These are phyloP conservation scores for Diachasma alloeum DNA, from an alignment of 1,140 invertebrate species.

Conservation along the genomic window DNA sequence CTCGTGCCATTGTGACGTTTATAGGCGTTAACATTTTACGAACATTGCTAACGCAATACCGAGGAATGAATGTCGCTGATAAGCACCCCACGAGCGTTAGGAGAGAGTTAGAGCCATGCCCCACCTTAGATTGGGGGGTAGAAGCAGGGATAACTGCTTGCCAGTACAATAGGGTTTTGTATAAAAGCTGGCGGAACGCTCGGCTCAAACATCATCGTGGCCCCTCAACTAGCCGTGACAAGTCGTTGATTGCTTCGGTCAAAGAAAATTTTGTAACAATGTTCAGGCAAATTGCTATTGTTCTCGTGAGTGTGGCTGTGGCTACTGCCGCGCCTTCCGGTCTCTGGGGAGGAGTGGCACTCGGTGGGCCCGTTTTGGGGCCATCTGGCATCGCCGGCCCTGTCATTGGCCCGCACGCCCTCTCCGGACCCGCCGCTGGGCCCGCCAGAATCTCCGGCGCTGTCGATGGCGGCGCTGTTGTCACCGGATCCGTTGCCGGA, in stretches of 20 bases:
- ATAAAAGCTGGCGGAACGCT: constrained; percentile 51
- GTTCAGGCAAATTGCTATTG: constrained; percentile 44
- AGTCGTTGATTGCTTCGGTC: constrained; percentile 14
- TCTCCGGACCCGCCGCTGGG: constrained; percentile 54
- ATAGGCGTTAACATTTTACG: not conserved
- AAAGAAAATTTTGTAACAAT: constrained; percentile 37
- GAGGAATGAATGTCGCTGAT: not conserved
- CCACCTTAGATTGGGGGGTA: constrained; percentile 45
- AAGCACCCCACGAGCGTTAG: constrained; percentile 25
- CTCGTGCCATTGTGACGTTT: not conserved
- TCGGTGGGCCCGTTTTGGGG: constrained; percentile 50
- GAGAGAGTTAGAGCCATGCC: constrained; percentile 57
- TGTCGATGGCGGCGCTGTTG: constrained; percentile 57
- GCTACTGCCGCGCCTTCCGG: constrained; percentile 52
- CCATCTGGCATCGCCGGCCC: constrained; percentile 51
- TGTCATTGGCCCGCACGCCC: constrained; percentile 43
- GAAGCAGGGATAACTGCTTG: not conserved
- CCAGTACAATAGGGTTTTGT: constrained; percentile 38
- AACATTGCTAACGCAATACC: not conserved
- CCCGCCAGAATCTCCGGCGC: constrained; percentile 58
- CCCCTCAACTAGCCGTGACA: constrained; percentile 26
- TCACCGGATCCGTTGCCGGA: constrained; percentile 58
- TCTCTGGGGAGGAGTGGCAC: constrained; percentile 42
- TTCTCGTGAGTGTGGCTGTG: constrained; percentile 47
- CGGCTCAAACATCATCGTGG: constrained; percentile 48